phyloP scores from a whole-genome alignment of 2,113 vertebrate species.

The Oreotrochilus melanogaster region DNA sequence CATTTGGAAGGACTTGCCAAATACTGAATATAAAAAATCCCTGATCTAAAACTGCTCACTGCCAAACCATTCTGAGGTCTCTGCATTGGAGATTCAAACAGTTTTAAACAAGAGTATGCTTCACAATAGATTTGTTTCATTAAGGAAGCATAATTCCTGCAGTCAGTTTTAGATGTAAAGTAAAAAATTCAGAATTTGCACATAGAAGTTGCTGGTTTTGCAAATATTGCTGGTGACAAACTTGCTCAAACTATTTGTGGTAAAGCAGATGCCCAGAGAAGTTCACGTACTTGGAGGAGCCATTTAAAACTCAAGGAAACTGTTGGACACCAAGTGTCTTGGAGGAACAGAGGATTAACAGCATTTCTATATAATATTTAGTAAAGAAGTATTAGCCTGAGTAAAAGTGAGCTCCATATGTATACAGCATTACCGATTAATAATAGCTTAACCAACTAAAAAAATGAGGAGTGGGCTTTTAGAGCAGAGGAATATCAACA shows the following conservation, averaged over 20 bases:
- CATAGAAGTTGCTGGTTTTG: background rate
- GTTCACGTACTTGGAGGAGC: background rate
- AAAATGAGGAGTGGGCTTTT: background rate
- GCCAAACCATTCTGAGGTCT: background rate
- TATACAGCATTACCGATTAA: background rate
- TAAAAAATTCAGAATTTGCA: background rate
- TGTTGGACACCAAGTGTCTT: background rate
- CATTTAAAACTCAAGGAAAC: constrained; percentile 38
- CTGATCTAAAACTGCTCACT: background rate
- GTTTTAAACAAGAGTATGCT: background rate
- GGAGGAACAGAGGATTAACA: background rate
- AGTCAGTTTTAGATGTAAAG: background rate
- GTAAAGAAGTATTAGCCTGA: background rate
- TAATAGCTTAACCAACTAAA: background rate
- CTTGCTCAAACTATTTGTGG: background rate
- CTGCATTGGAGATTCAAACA: background rate
- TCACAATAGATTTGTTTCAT: background rate
- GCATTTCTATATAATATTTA: background rate
- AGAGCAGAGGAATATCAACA: background rate
- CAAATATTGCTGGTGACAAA: background rate
- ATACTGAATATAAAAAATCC: background rate
- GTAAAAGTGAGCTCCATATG: background rate
- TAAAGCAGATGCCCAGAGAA: constrained; percentile 13
- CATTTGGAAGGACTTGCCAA: background rate
- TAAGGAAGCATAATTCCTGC: background rate